phyloP scores from a whole-genome alignment of 1,140 invertebrate species.

The Sesamia nonagrioides region DNA sequence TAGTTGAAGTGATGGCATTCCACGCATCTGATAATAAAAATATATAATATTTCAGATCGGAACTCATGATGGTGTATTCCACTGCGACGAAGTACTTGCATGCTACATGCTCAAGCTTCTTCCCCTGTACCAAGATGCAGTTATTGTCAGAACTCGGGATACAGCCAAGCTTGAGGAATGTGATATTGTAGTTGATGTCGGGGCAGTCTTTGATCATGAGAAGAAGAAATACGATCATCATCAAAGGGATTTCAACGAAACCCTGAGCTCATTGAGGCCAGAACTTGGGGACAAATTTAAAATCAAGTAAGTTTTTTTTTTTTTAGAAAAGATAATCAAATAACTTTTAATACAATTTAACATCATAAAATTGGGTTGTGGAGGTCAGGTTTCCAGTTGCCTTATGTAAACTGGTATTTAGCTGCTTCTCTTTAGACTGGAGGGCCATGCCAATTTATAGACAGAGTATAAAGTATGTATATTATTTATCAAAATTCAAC shows the following conservation, averaged over 20 bases:
- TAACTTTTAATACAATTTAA: too few species aligned
- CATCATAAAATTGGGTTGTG: too few species aligned
- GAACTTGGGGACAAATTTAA: conserved; percentile 86
- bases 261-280: conserved; percentile 88
- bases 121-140: conserved; percentile 93
- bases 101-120: conserved; percentile 96
- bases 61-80: conserved; percentile 95
- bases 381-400: too few species aligned
- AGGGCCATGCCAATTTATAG: too few species aligned
- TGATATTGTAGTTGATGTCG: conserved; percentile 99
- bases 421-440: too few species aligned
- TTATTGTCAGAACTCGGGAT: conserved; percentile 92
- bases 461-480: too few species aligned
- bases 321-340: too few species aligned
- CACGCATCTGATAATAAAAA: too few species aligned
- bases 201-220: conserved; percentile 94
- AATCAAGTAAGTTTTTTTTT: conserved; percentile 83
- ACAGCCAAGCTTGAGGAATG: conserved; percentile 91
- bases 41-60: conserved; percentile 88
- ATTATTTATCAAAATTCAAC: too few species aligned
- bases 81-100: conserved; percentile 98
- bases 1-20: too few species aligned
- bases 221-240: conserved; percentile 97
- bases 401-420: too few species aligned
- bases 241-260: conserved; percentile 92